Conservation (phyloP, 2,888 invertebrate species). For the Stratiomys singularior region DNA sequence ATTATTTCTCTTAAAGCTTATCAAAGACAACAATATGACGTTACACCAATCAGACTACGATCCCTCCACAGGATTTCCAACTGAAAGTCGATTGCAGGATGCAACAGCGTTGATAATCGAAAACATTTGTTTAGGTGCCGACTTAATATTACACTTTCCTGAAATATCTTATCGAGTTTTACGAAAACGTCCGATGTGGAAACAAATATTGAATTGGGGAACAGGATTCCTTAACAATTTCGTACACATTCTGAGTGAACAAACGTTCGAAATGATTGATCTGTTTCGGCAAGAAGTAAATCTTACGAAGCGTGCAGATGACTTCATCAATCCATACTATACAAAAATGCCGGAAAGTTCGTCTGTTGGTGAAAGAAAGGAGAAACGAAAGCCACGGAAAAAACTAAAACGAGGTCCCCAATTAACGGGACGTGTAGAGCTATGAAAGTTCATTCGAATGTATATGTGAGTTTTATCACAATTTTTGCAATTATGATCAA, state of each 20-base stretch:
- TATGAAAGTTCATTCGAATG: constrained; percentile 25
- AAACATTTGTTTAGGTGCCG: constrained; percentile 52
- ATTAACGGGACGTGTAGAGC: constrained; percentile 36
- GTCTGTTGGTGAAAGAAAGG: constrained; percentile 1
- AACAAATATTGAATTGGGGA: constrained; percentile 54
- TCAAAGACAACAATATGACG: constrained; percentile 53
- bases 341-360: background rate
- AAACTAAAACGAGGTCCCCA: constrained; percentile 50
- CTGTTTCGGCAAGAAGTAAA: constrained; percentile 55
- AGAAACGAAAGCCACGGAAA: constrained; percentile 47
- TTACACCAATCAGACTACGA: constrained; percentile 50
- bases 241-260: constrained; percentile 53
- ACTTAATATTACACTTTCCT: constrained; percentile 55
- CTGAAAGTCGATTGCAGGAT: constrained; percentile 51
- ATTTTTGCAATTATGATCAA: background rate
- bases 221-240: constrained; percentile 53
- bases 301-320: constrained; percentile 49
- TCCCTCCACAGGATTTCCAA: constrained; percentile 52
- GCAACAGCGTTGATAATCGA: constrained; percentile 53
- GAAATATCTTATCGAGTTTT: constrained; percentile 54
- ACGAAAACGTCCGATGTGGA: constrained; percentile 52
- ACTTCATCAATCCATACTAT: constrained; percentile 52
- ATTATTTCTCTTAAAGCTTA: constrained; percentile 51
- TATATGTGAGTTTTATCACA: background rate
- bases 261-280: constrained; percentile 53